Evolutionary conservation across 23 tunicate species (phyloP).

Genomic region (Pegea sp.): DNA sequence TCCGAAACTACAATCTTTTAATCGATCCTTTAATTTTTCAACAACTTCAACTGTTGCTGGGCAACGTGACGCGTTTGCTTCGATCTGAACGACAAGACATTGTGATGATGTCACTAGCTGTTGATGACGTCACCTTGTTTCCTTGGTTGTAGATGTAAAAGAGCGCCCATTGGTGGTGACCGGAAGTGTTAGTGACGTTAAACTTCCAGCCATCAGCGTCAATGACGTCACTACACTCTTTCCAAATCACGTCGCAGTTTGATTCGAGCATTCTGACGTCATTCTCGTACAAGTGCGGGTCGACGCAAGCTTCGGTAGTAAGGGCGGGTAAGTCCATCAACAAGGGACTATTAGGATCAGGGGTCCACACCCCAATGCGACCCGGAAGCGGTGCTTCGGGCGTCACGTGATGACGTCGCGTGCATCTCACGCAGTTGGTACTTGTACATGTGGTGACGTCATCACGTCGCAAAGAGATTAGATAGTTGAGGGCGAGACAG

Average conservation of each 20-base stretch:
- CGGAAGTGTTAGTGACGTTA: conserved; percentile 37
- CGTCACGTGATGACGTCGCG: no score
- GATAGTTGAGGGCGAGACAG: no score
- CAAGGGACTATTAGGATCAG: no score
- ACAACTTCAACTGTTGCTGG: conserved; percentile 19
- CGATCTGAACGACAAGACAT: conserved; percentile 5
- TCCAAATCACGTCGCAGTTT: conserved; percentile 4
- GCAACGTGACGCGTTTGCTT: conserved; percentile 13
- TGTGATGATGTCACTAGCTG: background rate
- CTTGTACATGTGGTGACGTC: no score
- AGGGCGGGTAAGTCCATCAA: conserved; percentile 18
- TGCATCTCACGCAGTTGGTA: no score
- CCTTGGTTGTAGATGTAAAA: conserved; percentile 63
- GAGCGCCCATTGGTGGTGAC: conserved; percentile 27
- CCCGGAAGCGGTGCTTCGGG: no score
- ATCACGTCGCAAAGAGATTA: no score
- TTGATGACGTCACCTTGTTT: conserved; percentile 8
- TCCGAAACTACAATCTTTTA: conserved; percentile 40
- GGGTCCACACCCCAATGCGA: no score
- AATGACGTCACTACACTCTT: conserved; percentile 5
- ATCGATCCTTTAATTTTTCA: conserved; percentile 2
- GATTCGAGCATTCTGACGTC: conserved; percentile 25
- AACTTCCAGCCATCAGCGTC: conserved; percentile 9
- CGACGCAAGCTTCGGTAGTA: conserved; percentile 9
- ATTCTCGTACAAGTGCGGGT: conserved; percentile 1